Percentiles rank a stretch among this genome's conserved stretches.
phyloP scores from a whole-genome alignment of 2,888 invertebrate genomes.

The Clusia tigrina region DNA sequence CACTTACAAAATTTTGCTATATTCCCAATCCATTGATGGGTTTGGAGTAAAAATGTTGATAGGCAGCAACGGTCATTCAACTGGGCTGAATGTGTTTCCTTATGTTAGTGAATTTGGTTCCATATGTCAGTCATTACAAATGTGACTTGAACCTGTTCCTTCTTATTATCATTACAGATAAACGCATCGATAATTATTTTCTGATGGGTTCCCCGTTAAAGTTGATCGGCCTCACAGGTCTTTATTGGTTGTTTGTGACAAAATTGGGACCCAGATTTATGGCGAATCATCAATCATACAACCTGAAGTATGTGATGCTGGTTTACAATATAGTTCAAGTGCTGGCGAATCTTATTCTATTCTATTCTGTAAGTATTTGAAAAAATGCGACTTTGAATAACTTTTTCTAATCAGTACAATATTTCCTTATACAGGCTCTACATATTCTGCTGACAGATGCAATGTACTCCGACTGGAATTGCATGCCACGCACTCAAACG shows the following conservation, averaged over 20 bases:
- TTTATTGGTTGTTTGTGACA: constrained; percentile 74
- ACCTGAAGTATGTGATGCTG: constrained; percentile 71
- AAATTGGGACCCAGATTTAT: constrained; percentile 75
- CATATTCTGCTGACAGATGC: constrained; percentile 10
- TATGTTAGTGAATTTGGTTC: too few species aligned
- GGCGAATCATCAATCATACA: constrained; percentile 71
- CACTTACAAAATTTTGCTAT: too few species aligned
- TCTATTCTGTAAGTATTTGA: constrained; percentile 66
- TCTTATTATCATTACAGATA: too few species aligned
- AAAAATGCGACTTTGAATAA: background rate
- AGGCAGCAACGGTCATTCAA: too few species aligned
- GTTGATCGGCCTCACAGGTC: constrained; percentile 66
- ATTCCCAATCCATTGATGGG: too few species aligned
- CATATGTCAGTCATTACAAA: too few species aligned
- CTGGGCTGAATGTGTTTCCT: too few species aligned
- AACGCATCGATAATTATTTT: constrained; percentile 71
- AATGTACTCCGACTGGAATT: background rate
- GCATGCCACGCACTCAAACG: background rate
- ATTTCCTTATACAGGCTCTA: constrained; percentile 19
- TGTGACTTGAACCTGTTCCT: too few species aligned
- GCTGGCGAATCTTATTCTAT: constrained; percentile 67
- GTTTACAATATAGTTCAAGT: constrained; percentile 75
- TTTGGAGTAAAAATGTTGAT: too few species aligned
- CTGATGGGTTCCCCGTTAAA: constrained; percentile 73
- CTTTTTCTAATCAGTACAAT: background rate